Evolutionary conservation across 2,113 vertebrate species (phyloP), one percentile per base, ranked within the genome.

Genomic region (Capreolus pygargus): DNA sequence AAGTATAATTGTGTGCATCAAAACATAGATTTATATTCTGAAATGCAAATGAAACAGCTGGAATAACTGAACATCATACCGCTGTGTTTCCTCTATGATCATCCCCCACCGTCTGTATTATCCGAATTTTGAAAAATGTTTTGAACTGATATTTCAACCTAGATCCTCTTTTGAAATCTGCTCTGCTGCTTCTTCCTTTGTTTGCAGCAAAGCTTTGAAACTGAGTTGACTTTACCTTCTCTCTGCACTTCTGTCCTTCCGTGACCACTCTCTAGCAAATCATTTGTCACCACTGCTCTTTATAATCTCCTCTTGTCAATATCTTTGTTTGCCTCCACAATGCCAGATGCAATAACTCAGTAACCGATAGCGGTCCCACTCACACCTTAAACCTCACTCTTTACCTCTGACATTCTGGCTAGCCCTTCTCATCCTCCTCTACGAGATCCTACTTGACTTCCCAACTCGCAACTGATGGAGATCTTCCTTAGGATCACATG

Each of bases 21-120:
- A 96, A 94, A 84, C 55, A 97, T 50, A 91, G 60, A 70, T 97
- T 96, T 98, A 98, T 97, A 98, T 98, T 98, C 94, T 98, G 96
- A 96, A 97, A 98, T 97, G 96, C 97, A 98, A 98, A 98, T 97
- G 92, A 94, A 96, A 90, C 97, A 98, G 97, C 98, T 98, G 96
- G 94, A 81, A 97, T 60, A 96, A 82, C 96, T 86, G 96, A 96
- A 98, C 96, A 95, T 92, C 96, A 94, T 92, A 83, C 86, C 58
- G 9, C 78, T 61, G 11, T n/a, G n/a, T 78, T 92, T 98, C 85
- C 86, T 89, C 67, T 39, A 87, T 95, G 89, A 93, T 95, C 92
- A 86, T 7, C 17, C 16, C 21, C 36, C 64, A 88, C 84, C 16
- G 2, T 85, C 78, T 50, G 17, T 28, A 93, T 96, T 94, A 97